Conservation (phyloP, 2,888 invertebrate genomes). For the Notocelia uddmanniana region DNA sequence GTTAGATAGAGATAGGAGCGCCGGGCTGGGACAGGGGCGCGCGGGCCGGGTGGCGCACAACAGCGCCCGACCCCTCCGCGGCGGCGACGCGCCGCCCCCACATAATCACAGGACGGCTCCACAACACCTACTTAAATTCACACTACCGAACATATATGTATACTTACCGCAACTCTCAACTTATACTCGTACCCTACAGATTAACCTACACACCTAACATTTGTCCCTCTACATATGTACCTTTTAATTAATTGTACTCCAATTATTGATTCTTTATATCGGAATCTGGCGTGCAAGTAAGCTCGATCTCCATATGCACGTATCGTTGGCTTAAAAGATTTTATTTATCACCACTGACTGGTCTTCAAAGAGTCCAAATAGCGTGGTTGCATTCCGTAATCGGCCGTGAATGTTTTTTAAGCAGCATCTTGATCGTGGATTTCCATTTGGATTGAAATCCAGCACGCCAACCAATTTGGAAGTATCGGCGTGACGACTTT, state of each 20-base stretch:
- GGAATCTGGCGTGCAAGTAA: not conserved
- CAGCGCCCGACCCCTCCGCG: constrained; percentile 66
- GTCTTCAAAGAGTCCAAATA: too few relatives aligned
- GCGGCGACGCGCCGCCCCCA: constrained; percentile 70
- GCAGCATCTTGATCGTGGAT: too few relatives aligned
- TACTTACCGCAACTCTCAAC: constrained; percentile 8
- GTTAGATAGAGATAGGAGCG: constrained; percentile 51
- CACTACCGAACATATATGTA: constrained; percentile 45
- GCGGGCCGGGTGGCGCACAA: constrained; percentile 55
- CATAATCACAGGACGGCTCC: constrained; percentile 78
- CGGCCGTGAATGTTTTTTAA: too few relatives aligned
- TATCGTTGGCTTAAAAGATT: not conserved
- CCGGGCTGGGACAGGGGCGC: constrained; percentile 55
- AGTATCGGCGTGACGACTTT: too few relatives aligned
- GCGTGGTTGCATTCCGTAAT: too few relatives aligned
- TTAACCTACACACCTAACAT: too few relatives aligned
- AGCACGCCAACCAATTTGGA: too few relatives aligned
- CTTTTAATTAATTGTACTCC: not conserved
- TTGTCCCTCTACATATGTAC: constrained; percentile 4
- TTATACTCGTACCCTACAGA: constrained; percentile 2
- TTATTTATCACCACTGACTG: too few relatives aligned
- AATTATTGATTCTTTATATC: not conserved
- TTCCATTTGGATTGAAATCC: too few relatives aligned
- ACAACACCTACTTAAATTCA: constrained; percentile 69
- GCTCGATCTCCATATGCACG: not conserved